Evolutionary conservation across 1,140 invertebrate genomes (phyloP), one percentile per base, ranked within the genome.

Genomic region (Lerema accius): DNA sequence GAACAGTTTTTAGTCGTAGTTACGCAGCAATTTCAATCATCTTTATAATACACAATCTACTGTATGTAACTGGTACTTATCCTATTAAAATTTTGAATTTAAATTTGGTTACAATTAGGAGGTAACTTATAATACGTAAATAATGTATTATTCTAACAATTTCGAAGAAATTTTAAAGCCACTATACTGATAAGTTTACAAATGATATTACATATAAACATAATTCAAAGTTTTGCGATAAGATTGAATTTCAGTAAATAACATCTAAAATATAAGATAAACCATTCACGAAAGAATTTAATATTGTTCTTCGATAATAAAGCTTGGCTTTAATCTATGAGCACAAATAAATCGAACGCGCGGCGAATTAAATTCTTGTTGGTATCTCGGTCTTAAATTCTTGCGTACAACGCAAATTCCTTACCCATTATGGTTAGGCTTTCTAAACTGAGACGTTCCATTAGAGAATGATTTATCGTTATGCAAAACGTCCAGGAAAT

Each of bases 221-320:
- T n/a, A n/a, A n/a, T n/a, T 23, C 5, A 23, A 23, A 23, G 5
- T 5, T 23, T 23, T 3, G 5, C 2, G 19, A 23, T 16, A 4
- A 15, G 13, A 42, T 42, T 42, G 1, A 42, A 15, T 42, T 7
- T 16, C 17, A 43, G 17, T n/a, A 10, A 0, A n/a, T 13, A 23
- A 16, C 1, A 16, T 42, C 7, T 42, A 7, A 48, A 26, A 6
- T 28, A 13, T 26, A 26, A 28, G 19, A 13, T n/a, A n/a, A n/a
- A 26, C 23, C 46, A 17, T 9, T 32, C 13, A 39, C 16, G 32
- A 51, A 40, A 13, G 50, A 53, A 53, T 53, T 53, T 53, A 53
- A 53, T 51, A 51, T 53, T 40, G 13, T 53, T 53, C 32, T 40
- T 42, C 35, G 17, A 42, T 53, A 39, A 40, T 40, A 17, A 23